A percentile compares a stretch with the other conserved stretches of the same genome.
phyloP scores from a whole-genome alignment of 1,140 invertebrate species.

The Aphis craccivora region DNA sequence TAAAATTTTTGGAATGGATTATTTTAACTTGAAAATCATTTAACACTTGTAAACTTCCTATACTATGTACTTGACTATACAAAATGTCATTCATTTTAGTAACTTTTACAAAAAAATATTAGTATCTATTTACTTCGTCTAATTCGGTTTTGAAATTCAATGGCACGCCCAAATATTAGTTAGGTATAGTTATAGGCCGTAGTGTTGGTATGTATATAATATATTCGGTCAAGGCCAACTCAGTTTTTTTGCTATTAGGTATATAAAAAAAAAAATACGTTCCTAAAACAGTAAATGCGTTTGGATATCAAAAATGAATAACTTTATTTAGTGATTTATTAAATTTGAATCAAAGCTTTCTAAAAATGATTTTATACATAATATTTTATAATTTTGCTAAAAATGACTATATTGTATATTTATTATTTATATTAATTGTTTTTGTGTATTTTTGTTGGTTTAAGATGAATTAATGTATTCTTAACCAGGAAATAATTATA shows the following conservation, averaged over 20 bases:
- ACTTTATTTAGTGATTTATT: not conserved
- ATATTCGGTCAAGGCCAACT: not conserved
- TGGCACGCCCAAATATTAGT: constrained; percentile 8
- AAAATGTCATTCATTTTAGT: not conserved
- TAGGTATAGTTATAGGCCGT: not conserved
- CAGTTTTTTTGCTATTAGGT: not conserved
- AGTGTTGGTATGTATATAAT: not conserved
- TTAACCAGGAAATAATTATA: no score
- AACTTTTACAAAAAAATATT: not conserved
- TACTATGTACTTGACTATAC: not conserved
- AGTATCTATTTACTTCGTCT: not conserved
- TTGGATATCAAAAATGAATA: not conserved
- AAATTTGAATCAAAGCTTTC: not conserved
- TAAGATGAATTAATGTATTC: no score
- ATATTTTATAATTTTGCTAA: no score
- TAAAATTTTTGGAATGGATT: not conserved
- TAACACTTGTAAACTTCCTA: no score
- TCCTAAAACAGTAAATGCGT: not conserved
- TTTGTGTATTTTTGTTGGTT: not conserved
- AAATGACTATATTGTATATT: no score
- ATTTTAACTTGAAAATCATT: not conserved
- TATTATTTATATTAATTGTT: not conserved
- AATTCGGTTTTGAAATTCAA: constrained; percentile 25
- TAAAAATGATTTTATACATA: not conserved
- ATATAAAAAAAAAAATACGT: not conserved